Percentiles rank a stretch among this genome's conserved stretches.
Conservation (phyloP, 53 echinoderm and acorn worm genomes). For the Mesocentrotus franciscanus region DNA sequence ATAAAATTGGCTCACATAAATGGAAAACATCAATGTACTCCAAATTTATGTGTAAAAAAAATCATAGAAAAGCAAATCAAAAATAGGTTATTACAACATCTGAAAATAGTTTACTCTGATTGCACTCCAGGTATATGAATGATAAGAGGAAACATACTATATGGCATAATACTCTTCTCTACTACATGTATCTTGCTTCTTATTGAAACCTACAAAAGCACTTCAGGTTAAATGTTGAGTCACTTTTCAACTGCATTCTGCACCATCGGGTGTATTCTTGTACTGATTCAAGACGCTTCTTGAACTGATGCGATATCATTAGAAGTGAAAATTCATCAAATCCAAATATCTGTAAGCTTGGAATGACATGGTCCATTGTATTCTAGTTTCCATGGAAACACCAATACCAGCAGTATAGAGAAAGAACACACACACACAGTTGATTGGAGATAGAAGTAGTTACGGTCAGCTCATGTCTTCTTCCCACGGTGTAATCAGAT, state of each 20-base stretch:
- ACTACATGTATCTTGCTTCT: background rate
- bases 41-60: background rate
- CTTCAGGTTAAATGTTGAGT: background rate
- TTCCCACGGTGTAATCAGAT: slow-evolving; percentile 92
- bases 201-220: background rate
- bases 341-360: background rate
- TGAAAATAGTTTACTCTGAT: background rate
- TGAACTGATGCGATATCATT: background rate
- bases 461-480: slow-evolving; percentile 77
- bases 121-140: background rate
- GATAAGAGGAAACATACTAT: background rate
- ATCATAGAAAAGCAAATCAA: background rate
- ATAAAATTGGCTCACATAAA: background rate
- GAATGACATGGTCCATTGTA: background rate
- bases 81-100: background rate
- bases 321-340: background rate
- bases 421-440: background rate
- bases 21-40: background rate
- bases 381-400: background rate
- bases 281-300: background rate
- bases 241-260: no score
- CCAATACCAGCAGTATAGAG: background rate
- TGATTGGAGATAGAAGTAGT: background rate
- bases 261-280: background rate
- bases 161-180: background rate